These are phyloP conservation scores for Probosciger aterrimus DNA, from an alignment of 2,113 vertebrate species.

Conservation along the genomic window DNA sequence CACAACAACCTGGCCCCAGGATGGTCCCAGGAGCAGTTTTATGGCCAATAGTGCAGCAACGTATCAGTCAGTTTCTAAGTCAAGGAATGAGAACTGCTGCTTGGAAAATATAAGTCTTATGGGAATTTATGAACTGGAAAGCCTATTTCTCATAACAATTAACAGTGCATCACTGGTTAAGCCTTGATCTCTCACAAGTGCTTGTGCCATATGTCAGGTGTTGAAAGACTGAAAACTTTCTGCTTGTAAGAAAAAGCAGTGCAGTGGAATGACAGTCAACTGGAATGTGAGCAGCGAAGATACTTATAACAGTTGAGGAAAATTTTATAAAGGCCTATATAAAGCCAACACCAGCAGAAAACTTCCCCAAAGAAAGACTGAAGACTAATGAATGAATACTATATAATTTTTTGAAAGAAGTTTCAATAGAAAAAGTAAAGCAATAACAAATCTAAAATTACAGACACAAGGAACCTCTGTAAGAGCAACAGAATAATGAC, in stretches of 20 bases:
- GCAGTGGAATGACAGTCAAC: neutral
- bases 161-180: neutral
- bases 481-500: neutral
- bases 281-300: neutral
- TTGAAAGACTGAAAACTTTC: neutral
- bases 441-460: slow-evolving; percentile 19
- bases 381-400: neutral
- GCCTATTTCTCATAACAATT: neutral
- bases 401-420: neutral
- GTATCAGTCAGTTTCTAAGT: neutral
- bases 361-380: neutral
- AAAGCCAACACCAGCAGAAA: slow-evolving; percentile 17
- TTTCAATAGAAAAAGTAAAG: neutral
- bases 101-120: neutral
- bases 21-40: neutral
- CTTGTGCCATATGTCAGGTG: neutral
- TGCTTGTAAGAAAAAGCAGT: neutral
- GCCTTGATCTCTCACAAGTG: neutral
- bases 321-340: neutral
- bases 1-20: neutral
- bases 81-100: neutral
- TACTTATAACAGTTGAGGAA: neutral
- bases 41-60: neutral
- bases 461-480: neutral
- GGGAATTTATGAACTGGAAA: neutral